Base-by-base conservation (phyloP, 2,113 vertebrate species). In the Pipra filicauda region DNA sequence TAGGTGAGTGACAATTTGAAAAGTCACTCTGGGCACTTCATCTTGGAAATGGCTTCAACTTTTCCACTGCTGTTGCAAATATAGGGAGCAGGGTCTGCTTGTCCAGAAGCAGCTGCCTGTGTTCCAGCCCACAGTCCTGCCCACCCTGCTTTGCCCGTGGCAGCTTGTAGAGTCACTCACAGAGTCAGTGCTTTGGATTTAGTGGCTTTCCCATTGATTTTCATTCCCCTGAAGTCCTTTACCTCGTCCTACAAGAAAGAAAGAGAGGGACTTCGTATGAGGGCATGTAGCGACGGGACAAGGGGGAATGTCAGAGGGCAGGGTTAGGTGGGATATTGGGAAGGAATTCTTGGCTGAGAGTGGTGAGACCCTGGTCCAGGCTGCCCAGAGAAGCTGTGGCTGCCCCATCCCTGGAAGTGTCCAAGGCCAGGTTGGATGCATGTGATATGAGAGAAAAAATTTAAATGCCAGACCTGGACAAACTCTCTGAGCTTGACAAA, bases 311-410 rank as follows among this genome's bases (percentile, higher is more conserved):
- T 20, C 66, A 72, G 43, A 43, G 58, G 43, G 35, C 43, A 73
- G 76, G 43, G 2, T 0, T 1, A 1, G 26, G 1, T 66, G 67
- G 51, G 43, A 19, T 58, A 0, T 31, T 23, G 22, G 43, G 27
- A 5, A 59, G 33, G 16, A 89, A 69, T 82, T 75, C 0, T 1
- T 67, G 6, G 0, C 19, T 52, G 33, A 74, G 28, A 28, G 33
- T 39, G 61, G 44, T 2, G 1, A 66, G 59, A 12, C 22, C 27
- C 52, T 66, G 67, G 59, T 51, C 1, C 43, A 80, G 49, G 41
- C 15, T 65, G 30, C 11, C 26, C 85, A 73, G 67, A 80, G 86
- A 10, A 52, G 33, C 52, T 67, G 61, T 11, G 77, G 44, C 44
- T 89, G 52, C 7, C 69, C 27, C 77, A 74, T 52, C 61, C 44